Evolutionary conservation across 2,888 invertebrate genomes (phyloP).

Genomic region (Parelbella ahira): DNA sequence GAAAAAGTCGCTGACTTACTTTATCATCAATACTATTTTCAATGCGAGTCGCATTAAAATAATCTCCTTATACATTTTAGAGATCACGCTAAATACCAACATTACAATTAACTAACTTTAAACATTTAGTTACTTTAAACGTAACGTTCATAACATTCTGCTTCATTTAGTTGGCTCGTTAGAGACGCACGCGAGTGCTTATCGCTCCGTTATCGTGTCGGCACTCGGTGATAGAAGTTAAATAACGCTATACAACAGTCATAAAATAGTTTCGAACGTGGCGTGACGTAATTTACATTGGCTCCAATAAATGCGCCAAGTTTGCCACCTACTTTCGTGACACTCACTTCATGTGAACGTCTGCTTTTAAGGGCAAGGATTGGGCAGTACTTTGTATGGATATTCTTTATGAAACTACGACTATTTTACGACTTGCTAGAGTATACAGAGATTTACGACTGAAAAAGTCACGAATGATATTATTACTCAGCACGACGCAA

Average conservation of each 20-base stretch:
- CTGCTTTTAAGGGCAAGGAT: background rate
- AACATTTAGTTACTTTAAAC: no score
- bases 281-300: slow-evolving; percentile 57
- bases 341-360: slow-evolving; percentile 33
- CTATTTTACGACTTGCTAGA: slow-evolving; percentile 28
- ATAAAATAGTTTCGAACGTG: slow-evolving; percentile 45
- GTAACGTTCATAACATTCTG: slow-evolving; percentile 3
- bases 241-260: slow-evolving; percentile 49
- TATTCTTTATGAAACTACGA: slow-evolving; percentile 21
- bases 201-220: slow-evolving; percentile 48
- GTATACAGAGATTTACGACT: slow-evolving; percentile 31
- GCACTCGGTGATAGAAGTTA: slow-evolving; percentile 54
- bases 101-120: no score
- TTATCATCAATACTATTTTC: no score
- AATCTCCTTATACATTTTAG: no score
- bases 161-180: slow-evolving; percentile 16
- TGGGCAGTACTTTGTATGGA: slow-evolving; percentile 25
- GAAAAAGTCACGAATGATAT: slow-evolving; percentile 30
- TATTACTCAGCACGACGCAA: slow-evolving; percentile 16
- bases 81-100: no score
- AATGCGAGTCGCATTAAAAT: no score
- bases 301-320: slow-evolving; percentile 32
- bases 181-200: slow-evolving; percentile 41
- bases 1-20: no score
- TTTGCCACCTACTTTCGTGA: slow-evolving; percentile 33